Evolutionary conservation across 2,888 invertebrate species (phyloP), one percentile per base, ranked within the genome.

Genomic region (Phlogophora meticulosa): DNA sequence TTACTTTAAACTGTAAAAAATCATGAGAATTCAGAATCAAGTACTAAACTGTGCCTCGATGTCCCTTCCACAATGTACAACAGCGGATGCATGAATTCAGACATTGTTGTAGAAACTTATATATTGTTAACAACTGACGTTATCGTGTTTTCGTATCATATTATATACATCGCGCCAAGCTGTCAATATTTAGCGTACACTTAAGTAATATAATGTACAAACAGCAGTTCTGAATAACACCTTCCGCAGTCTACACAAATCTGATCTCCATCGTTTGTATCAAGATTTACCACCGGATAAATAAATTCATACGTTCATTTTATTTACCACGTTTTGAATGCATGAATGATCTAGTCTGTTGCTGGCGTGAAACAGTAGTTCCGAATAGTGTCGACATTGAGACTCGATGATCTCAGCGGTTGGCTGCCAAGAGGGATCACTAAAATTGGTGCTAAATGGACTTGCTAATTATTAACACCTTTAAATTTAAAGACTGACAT

Each of bases 381-480:
- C 78, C 78, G 78, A 83, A 77, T 70, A 75, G 82, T 80, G 72
- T 82, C 78, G 85, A 81, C 88, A 90, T 88, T 88, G 88, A 85
- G 84, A 81, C 80, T 70, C 75, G 87, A 85, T 89, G 88, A 89
- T 87, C 83, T 82, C 82, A 82, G 65, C 70, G 61, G 22, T 72
- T 63, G 68, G 70, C 66, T 77, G 73, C 78, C 86, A 86, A 84
- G 81, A 77, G 83, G 83, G 81, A 85, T 76, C 83, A 81, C 85
- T 84, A 83, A 83, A 88, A 88, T 85, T 86, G 83, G 78, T 84
- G 88, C 86, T 90, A 91, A 90, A 85, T 78, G 72, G 65, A 76
- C 73, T 76, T 80, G 87, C 80, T 87, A 87, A 87, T 79, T 78
- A 82, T 74, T 75, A 53, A 64, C 82, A 83, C 79, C 78, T 79